Evolutionary conservation across 2,113 vertebrate species (phyloP).

Genomic region (Scolopax mira): DNA sequence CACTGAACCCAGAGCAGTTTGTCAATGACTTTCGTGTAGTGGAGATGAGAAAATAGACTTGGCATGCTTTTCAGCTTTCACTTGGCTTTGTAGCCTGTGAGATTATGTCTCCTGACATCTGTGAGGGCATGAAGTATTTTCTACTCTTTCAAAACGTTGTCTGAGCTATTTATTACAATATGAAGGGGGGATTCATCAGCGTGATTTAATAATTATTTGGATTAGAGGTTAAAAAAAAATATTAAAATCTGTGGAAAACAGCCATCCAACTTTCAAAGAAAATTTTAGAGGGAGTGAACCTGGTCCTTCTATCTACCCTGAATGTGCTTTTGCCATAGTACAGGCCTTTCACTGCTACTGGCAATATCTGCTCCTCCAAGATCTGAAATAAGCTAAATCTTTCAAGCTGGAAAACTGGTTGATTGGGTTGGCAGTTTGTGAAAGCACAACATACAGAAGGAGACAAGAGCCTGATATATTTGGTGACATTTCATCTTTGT

Average conservation of each 20-base stretch:
- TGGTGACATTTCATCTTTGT: constrained; percentile 33
- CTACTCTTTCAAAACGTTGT: neutral
- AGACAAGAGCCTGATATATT: neutral
- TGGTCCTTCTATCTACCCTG: neutral
- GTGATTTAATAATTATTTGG: neutral
- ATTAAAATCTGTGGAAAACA: neutral
- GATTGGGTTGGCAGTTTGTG: neutral
- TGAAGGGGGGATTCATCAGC: rapidly evolving
- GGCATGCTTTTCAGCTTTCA: neutral
- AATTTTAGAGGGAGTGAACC: neutral
- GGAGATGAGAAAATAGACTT: neutral
- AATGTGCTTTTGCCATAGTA: neutral
- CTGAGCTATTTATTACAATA: neutral
- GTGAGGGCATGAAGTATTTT: neutral
- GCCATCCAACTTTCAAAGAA: neutral
- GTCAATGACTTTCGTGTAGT: neutral
- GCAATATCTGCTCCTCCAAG: neutral
- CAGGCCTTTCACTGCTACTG: neutral
- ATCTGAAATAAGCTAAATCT: neutral
- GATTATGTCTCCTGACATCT: rapidly evolving
- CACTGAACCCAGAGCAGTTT: neutral
- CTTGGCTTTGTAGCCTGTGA: neutral
- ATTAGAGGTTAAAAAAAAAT: neutral
- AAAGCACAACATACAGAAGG: neutral
- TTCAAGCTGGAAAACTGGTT: neutral